Evolutionary conservation across 2,888 invertebrate genomes (phyloP).

Genomic region (Schrankia costaestrigalis): DNA sequence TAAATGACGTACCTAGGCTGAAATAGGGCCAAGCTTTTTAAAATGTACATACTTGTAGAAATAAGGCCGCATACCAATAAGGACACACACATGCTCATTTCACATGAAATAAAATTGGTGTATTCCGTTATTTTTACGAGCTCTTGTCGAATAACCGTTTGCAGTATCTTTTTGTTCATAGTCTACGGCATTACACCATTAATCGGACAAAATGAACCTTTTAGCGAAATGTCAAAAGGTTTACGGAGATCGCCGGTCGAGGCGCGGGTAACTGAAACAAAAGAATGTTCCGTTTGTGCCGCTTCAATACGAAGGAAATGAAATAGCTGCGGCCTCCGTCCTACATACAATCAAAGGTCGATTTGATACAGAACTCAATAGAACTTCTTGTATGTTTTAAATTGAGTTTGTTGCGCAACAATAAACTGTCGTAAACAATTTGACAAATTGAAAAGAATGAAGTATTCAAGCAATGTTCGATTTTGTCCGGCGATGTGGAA

Average conservation of each 20-base stretch:
- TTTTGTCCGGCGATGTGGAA: conserved; percentile 10
- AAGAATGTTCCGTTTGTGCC: conserved; percentile 54
- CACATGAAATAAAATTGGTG: too few species aligned
- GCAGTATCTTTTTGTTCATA: too few species aligned
- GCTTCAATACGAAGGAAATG: conserved; percentile 38
- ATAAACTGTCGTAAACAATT: neutral
- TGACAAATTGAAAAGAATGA: neutral
- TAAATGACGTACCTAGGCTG: too few species aligned
- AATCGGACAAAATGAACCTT: conserved; percentile 74
- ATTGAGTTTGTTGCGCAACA: conserved; percentile 8
- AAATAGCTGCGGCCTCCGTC: conserved; percentile 38
- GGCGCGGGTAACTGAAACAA: conserved; percentile 63
- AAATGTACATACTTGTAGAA: too few species aligned
- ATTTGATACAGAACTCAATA: conserved; percentile 12
- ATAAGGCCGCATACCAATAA: too few species aligned
- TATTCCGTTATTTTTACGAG: too few species aligned
- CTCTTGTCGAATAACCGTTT: too few species aligned
- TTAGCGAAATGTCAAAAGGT: conserved; percentile 76
- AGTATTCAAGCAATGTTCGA: neutral
- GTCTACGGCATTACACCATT: too few species aligned
- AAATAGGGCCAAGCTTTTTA: too few species aligned
- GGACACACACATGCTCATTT: too few species aligned
- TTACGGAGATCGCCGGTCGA: conserved; percentile 63
- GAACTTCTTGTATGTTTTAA: conserved; percentile 12
- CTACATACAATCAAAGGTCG: conserved; percentile 19